These are phyloP conservation scores for Muscicapa comitata DNA, from an alignment of 2,797 vertebrate genomes.

Conservation along the genomic window DNA sequence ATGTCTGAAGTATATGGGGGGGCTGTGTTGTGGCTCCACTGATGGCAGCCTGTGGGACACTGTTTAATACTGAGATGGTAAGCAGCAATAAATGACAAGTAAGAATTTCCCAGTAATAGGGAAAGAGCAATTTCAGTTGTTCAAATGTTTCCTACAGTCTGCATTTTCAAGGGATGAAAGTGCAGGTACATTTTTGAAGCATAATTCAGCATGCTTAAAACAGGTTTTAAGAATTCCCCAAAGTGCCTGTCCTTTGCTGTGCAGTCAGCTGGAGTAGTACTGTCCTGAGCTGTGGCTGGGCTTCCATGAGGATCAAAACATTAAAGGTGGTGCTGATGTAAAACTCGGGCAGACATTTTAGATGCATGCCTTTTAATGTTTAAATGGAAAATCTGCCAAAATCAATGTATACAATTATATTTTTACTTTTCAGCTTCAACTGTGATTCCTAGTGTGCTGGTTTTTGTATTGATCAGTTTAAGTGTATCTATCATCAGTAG, in stretches of 20 bases:
- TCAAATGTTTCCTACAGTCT: accelerated
- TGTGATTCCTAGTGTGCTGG: background rate
- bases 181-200: background rate
- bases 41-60: background rate
- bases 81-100: background rate
- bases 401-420: accelerated
- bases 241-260: background rate
- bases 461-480: background rate
- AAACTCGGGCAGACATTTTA: background rate
- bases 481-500: accelerated
- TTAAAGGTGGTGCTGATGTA: background rate
- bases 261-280: background rate
- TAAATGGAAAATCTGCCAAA: background rate
- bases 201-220: background rate
- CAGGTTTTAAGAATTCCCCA: background rate
- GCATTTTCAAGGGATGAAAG: background rate
- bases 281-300: background rate
- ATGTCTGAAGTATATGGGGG: background rate
- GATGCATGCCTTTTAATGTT: background rate
- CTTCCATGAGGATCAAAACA: background rate
- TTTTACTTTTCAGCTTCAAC: background rate
- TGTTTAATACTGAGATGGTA: background rate
- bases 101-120: background rate
- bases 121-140: background rate
- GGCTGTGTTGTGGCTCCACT: accelerated